Evolutionary conservation across 2,888 invertebrate species (phyloP).

Genomic region (Torymus aiolomorphi): DNA sequence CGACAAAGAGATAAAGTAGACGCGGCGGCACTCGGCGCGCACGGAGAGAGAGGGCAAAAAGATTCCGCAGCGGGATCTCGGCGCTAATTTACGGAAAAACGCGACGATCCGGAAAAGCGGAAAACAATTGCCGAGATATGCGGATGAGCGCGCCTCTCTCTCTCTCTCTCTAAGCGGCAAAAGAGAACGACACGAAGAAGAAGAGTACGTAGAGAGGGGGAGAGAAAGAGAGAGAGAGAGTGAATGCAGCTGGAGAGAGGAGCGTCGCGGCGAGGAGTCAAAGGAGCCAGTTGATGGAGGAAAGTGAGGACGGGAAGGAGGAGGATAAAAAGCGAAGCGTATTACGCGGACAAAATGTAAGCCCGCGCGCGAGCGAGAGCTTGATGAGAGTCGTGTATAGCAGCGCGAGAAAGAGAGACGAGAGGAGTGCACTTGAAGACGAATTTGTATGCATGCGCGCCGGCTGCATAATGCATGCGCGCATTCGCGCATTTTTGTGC

Average conservation of each 20-base stretch:
- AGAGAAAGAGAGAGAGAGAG: slow-evolving; percentile 33
- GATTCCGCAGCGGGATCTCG: slow-evolving; percentile 56
- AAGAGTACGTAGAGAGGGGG: slow-evolving; percentile 11
- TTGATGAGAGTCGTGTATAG: not conserved
- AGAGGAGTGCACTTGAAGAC: not conserved
- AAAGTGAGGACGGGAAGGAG: slow-evolving; percentile 7
- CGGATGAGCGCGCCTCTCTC: slow-evolving; percentile 3
- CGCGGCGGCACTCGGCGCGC: slow-evolving; percentile 13
- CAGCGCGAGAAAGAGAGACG: not conserved
- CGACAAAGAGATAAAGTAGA: slow-evolving; percentile 46
- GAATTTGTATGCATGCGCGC: slow-evolving; percentile 41
- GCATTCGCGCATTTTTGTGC: slow-evolving; percentile 18
- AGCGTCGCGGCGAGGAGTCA: not conserved
- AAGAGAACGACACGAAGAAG: too few relatives aligned
- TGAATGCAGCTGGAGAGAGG: not conserved
- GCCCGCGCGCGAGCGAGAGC: not conserved
- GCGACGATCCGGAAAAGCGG: slow-evolving; percentile 58
- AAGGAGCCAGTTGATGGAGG: not conserved
- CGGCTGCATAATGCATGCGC: not conserved
- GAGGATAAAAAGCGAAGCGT: slow-evolving; percentile 19
- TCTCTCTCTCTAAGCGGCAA: too few relatives aligned
- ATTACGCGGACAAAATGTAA: slow-evolving; percentile 15
- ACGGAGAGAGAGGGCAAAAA: slow-evolving; percentile 47
- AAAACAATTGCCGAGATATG: slow-evolving; percentile 60
- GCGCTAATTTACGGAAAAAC: slow-evolving; percentile 62